phyloP scores from a whole-genome alignment of 2,888 invertebrate species.

The Pyralis farinalis region DNA sequence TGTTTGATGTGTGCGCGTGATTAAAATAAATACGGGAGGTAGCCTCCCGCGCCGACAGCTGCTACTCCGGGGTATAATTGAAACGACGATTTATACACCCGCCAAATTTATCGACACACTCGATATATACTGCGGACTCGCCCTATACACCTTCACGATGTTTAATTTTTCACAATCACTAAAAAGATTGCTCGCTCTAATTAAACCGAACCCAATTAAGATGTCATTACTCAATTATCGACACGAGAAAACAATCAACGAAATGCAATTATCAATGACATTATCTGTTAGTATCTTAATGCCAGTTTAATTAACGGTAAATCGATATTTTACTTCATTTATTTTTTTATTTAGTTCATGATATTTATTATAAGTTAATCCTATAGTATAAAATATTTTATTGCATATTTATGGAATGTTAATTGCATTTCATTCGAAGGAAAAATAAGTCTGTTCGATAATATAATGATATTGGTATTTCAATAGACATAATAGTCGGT shows the following conservation, averaged over 20 bases:
- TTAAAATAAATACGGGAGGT: conserved; percentile 75
- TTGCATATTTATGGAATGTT: not conserved
- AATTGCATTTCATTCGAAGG: not conserved
- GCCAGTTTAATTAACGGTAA: conserved; percentile 8
- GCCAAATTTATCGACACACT: conserved; percentile 74
- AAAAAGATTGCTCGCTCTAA: conserved; percentile 16
- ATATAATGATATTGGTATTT: not conserved
- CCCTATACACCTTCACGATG: conserved; percentile 24
- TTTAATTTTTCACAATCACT: conserved; percentile 35
- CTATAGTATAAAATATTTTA: not conserved
- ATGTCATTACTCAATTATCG: conserved; percentile 37
- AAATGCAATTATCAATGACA: conserved; percentile 34
- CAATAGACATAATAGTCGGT: conserved; percentile 10
- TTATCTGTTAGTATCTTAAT: conserved; percentile 5
- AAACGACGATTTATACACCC: conserved; percentile 75
- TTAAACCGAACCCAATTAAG: conserved; percentile 30
- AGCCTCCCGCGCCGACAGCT: conserved; percentile 64
- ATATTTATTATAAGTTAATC: too few species aligned
- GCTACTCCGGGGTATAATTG: conserved; percentile 72
- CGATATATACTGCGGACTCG: conserved; percentile 57
- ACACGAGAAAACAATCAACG: conserved; percentile 33
- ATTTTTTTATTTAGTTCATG: not conserved
- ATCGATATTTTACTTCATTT: not conserved
- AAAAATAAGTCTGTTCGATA: not conserved
- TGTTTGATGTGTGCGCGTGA: conserved; percentile 58